Base-by-base conservation (phyloP, 2,113 vertebrate species). In the Salvelinus namaycush region DNA sequence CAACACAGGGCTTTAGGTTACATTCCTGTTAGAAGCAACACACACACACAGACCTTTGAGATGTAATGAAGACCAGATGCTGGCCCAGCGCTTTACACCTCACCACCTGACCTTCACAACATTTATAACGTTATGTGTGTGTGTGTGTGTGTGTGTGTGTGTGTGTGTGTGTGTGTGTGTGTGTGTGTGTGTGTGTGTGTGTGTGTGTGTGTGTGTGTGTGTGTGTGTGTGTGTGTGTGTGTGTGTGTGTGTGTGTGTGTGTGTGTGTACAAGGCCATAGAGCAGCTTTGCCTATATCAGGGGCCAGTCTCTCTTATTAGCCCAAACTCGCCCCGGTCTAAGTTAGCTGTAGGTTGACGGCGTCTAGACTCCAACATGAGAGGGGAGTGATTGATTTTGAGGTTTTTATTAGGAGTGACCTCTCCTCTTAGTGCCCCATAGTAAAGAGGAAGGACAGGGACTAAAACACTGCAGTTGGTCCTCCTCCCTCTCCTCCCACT, bases 11-110 rank as follows among this genome's bases (percentile, higher is more conserved):
- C 83, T 76, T 54, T 70, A 73, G 77, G 82, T 78, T 84, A 73
- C 80, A 81, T 83, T 83, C 82, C 78, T 74, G 31, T 44, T 73
- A 87, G 75, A 70, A 70, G 74, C 65, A 49, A 77, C 70, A 44
- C 39, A 44, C 39, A 44, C 39, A 44, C 39, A 44, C 39, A 44
- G 39, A 44, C 51, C 78, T 74, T 49, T 70, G 51, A 74, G 65
- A 8, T 27, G 3, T 83, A 83, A 84, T 86, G 51, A 76, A 74
- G 77, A 79, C 72, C 84, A 87, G 81, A 73, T 59, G 9, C 13
- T 18, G 51, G 62, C 13, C 11, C 65, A 20, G 18, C 24, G 9
- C 76, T 29, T 12, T 24, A 54, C 39, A 68, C 12, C 39, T 44
- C 39, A 11, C 2, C 39, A 44, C 16, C 65, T 66, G 64, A 68